Evolutionary conservation across 1,140 invertebrate genomes (phyloP), one percentile per base, ranked within the genome.

Genomic region (Mizuhopecten yessoensis): DNA sequence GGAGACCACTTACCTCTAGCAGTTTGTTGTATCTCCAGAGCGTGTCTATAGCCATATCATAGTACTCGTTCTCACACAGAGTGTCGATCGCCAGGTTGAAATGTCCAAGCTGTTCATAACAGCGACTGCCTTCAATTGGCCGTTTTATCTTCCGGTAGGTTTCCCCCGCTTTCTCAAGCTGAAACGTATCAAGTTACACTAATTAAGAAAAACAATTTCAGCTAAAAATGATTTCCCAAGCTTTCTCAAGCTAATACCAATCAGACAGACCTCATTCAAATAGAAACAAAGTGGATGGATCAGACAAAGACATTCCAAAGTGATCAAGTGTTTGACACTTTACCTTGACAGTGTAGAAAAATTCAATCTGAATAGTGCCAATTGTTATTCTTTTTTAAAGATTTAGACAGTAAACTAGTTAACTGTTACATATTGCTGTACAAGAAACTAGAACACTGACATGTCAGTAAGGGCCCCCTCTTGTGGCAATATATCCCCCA

Each of bases 21-120:
- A n/a, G 0, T 86, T 15, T 0, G 33, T 75, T 23, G n/a, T 36
- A 75, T n/a, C 89, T 33, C 29, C 17, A 23, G 20, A 45, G 13
- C 3, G 23, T 93, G 91, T 95, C 94, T 33, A 95, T 93, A 34
- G 94, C 94, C 90, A 93, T 90, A 34, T 95, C 94, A 93, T 92
- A 95, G 87, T 90, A 75, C 86, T 94, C 91, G 11, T 91, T 88
- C 29, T 94, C 93, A 45, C 91, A 90, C 15, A 94, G 91, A 7
- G 93, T 92, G 9, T 92, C 90, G 0, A 94, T 87, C 0, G 94
- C 93, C 34, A 91, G 86, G 42, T 92, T 88, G 88, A 93, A 95
- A 49, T 90, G 92, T 75, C 93, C 93, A 1, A 93, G 39, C 34
- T 93, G 91, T 87, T 95, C 94, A 90, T 92, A 94, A 75, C 94